Base-by-base conservation (phyloP, 1,140 invertebrate genomes). In the Drosophila albomicans region DNA sequence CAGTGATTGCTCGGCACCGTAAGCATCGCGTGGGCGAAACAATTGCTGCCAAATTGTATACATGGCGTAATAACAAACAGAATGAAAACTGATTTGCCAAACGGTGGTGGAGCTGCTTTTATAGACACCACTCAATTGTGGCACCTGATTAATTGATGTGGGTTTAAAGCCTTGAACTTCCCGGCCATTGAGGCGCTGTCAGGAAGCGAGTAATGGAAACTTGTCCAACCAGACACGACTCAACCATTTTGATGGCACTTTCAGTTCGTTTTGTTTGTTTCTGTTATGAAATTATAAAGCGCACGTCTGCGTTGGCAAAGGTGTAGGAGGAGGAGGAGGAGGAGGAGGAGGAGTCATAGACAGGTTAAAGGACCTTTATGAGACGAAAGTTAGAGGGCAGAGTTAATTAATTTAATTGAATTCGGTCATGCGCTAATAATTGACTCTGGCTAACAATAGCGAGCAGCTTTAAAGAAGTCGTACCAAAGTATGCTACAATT, bases 331-430 rank as follows among this genome's bases (percentile, higher is more conserved):
- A 25, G 11, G 11, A 52, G 13, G 28, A 8, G 1, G 11, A 25
- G 20, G 3, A 20, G 20, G 30, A 54, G 6, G 28, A 8, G 11
- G 11, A 25, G 20, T 25, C 20, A 25, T 0, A 25, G 20, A 25
- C 41, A n/a, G 41, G 32, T 32, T 11, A 41, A 11, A 41, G 11
- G 10, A 59, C 54, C 52, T 52, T 71, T 64, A 63, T 38, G 41
- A 41, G 11, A 8, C 10, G 3, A 46, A 20, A 35, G 52, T 76
- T 65, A 8, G 71, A 13, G 63, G 35, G 52, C 20, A 51, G 54
- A 75, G 59, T 61, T 87, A 82, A 87, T 87, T 87, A 82, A 70
- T 67, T 82, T 81, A 88, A 88, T 89, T 81, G 85, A 73, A 68
- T 73, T 77, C 10, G 11, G 52, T 30, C 43, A 61, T 41, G 62